A percentile compares a stretch with the other conserved stretches of the same genome.
These are phyloP conservation scores for Stictonetta naevosa DNA, from an alignment of 2,113 vertebrate species.

Conservation along the genomic window DNA sequence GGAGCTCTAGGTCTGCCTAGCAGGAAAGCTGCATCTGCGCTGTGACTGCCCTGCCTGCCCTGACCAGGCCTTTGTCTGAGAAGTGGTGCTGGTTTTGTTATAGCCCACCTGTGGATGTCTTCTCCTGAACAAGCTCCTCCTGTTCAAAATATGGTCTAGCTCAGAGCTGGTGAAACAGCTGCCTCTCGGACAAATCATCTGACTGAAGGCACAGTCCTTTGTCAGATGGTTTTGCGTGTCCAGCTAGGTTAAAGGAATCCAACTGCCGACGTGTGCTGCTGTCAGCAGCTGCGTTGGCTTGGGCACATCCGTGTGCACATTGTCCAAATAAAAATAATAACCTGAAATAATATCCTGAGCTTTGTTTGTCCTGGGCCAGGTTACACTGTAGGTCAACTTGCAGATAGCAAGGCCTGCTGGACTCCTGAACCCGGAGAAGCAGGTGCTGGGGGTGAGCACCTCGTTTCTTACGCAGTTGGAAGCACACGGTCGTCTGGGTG, in stretches of 20 bases:
- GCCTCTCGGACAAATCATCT: background rate
- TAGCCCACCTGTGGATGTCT: background rate
- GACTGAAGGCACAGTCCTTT: background rate
- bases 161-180: background rate
- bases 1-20: background rate
- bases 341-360: background rate
- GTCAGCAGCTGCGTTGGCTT: background rate
- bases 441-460: background rate
- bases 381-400: background rate
- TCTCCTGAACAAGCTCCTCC: background rate
- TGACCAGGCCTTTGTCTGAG: background rate
- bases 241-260: background rate
- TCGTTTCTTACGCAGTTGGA: background rate
- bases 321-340: background rate
- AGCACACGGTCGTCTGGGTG: background rate
- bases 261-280: background rate
- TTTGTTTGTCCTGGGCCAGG: background rate
- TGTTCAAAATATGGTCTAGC: background rate
- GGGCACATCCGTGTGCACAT: background rate
- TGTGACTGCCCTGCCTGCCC: background rate
- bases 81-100: background rate
- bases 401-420: background rate
- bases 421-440: background rate
- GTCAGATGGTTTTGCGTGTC: background rate
- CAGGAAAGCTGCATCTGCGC: background rate